Conservation (phyloP, 2,113 vertebrate genomes). For the mouse (Mus musculus) region DNA sequence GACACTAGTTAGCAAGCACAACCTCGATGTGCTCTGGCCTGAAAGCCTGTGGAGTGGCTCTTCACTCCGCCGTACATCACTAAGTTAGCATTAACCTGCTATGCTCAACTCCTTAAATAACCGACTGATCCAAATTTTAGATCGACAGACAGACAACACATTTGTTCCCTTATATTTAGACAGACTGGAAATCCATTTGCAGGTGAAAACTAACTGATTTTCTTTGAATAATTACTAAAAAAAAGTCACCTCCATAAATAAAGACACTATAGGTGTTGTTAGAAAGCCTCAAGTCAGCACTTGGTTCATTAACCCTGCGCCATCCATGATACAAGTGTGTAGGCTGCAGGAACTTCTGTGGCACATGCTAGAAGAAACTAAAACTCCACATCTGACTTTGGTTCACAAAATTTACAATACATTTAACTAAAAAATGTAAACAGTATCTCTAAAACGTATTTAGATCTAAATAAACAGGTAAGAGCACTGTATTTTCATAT, state of each 20-base stretch:
- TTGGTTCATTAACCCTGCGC: not conserved
- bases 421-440: conserved; percentile 45
- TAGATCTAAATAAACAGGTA: conserved; percentile 45
- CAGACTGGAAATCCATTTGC: conserved; percentile 17
- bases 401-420: conserved; percentile 45
- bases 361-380: not conserved
- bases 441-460: conserved; percentile 20
- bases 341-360: not conserved
- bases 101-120: conserved; percentile 27
- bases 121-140: not conserved
- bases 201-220: conserved; percentile 35
- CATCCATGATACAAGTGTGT: not conserved
- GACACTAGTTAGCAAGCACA: not conserved
- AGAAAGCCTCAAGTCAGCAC: not conserved
- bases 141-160: not conserved
- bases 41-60: not conserved
- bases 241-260: conserved; percentile 42
- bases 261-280: not conserved
- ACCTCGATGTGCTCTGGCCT: not conserved
- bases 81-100: not conserved
- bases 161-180: conserved; percentile 2
- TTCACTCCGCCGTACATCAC: too few species aligned
- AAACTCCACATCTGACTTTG: conserved; percentile 4
- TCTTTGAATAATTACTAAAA: conserved; percentile 11
- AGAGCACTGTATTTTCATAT: not conserved